phyloP scores from a whole-genome alignment of 1,140 invertebrate genomes.

The Phortica variegata region DNA sequence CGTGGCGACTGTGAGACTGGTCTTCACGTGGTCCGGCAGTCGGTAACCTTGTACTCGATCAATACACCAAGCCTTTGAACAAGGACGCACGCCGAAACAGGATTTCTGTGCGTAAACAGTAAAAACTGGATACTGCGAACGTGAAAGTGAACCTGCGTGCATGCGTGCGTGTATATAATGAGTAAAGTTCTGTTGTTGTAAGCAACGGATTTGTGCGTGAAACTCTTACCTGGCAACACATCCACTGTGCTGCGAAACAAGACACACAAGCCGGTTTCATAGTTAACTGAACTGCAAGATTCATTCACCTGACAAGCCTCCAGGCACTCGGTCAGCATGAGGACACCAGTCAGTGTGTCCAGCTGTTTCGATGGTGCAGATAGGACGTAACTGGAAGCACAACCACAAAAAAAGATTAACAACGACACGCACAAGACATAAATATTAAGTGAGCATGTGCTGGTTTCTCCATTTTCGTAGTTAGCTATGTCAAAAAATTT shows the following conservation, averaged over 20 bases:
- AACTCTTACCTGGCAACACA: constrained; percentile 72
- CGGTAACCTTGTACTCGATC: constrained; percentile 82
- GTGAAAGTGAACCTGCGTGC: constrained; percentile 75
- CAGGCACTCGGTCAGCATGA: constrained; percentile 88
- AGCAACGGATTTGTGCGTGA: background rate
- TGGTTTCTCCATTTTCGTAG: no score
- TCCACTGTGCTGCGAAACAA: constrained; percentile 84
- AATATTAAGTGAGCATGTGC: no score
- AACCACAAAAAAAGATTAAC: no score
- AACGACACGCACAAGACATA: no score
- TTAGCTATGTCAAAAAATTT: no score
- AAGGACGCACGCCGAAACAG: constrained; percentile 78
- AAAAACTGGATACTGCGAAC: constrained; percentile 89
- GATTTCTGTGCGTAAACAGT: constrained; percentile 91
- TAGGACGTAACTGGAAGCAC: constrained; percentile 70
- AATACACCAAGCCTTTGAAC: constrained; percentile 87
- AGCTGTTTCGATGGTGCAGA: constrained; percentile 82
- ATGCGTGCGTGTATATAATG: background rate
- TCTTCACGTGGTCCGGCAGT: constrained; percentile 69
- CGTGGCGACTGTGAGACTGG: constrained; percentile 67
- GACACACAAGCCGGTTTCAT: constrained; percentile 89
- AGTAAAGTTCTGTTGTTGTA: background rate
- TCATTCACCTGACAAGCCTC: constrained; percentile 83
- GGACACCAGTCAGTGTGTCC: constrained; percentile 81
- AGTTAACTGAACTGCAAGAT: constrained; percentile 85